Conservation (phyloP, 2,797 vertebrate species). For the Pipistrellus pygmaeus region DNA sequence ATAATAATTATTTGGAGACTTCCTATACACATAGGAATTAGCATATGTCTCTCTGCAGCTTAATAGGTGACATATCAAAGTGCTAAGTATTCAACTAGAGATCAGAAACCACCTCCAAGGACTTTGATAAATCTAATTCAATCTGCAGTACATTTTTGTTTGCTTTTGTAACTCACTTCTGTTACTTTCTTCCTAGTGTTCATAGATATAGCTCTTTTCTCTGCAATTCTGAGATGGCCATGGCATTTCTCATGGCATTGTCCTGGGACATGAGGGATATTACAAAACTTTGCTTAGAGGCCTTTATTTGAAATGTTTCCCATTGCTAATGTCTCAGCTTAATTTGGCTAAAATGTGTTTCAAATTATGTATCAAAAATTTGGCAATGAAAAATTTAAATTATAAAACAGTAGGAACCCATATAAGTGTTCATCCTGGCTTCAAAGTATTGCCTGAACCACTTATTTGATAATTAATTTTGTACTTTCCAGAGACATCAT, state of each 20-base stretch:
- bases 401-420: background rate
- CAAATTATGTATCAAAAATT: constrained; percentile 54
- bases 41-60: constrained; percentile 32
- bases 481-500: background rate
- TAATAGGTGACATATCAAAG: constrained; percentile 67
- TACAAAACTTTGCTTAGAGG: constrained; percentile 56
- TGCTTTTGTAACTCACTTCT: background rate
- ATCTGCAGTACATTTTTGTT: background rate
- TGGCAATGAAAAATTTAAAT: constrained; percentile 16
- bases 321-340: constrained; percentile 13
- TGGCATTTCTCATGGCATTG: background rate
- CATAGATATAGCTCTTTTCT: background rate
- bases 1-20: constrained; percentile 64
- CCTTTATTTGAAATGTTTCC: constrained; percentile 24
- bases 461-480: background rate
- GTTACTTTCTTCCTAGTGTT: background rate
- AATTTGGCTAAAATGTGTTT: constrained; percentile 50
- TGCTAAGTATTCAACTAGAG: constrained; percentile 13
- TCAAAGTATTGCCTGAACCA: constrained; percentile 2
- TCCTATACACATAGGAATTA: constrained; percentile 42
- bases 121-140: constrained; percentile 41
- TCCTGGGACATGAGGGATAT: background rate
- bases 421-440: background rate
- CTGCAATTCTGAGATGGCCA: background rate
- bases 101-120: constrained; percentile 27